Evolutionary conservation across 1,140 invertebrate species (phyloP), one percentile per base, ranked within the genome.

Genomic region (Euborellia annulipes): DNA sequence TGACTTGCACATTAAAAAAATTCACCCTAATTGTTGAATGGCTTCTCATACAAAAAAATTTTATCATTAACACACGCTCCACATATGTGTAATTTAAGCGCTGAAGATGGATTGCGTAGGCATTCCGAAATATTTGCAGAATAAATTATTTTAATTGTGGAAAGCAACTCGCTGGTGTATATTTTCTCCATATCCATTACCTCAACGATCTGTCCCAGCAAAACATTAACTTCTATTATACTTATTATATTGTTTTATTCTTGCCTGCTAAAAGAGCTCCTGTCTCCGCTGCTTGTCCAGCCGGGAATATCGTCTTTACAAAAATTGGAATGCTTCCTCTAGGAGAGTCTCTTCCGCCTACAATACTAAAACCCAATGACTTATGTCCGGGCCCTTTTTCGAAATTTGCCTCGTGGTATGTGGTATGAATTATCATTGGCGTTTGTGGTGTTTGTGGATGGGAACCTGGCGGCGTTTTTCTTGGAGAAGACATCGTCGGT

Each of bases 241-340:
- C 30, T 32, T 9, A 9, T n/a, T n/a, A 32, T 9, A 32, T 8
- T 16, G 23, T 30, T 7, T 18, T 17, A n/a, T 27, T 48, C 32
- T 38, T 54, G 83, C 81, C 80, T 78, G 79, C 77, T 53, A 69
- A 70, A n/a, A 84, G 65, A 45, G 67, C 62, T 22, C 76, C 78
- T 48, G 75, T 72, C 41, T 78, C 71, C 17, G 78, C 72, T 7
- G 80, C 78, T 50, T 82, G 72, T 1, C 81, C 81, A 34, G 71
- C 69, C 8, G 77, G 71, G 48, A 81, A 75, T 42, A 85, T 72
- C 21, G 77, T 71, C 51, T 79, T 73, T 23, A 84, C 76, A 59
- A 78, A 82, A 47, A 85, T 82, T 0, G 79, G 79, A 65, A 83
- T 75, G 41, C 70, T 68, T 1, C 79, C 79, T 43, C 72, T 69